phyloP scores from a whole-genome alignment of 2,888 invertebrate genomes.

The Blomia tropicalis region DNA sequence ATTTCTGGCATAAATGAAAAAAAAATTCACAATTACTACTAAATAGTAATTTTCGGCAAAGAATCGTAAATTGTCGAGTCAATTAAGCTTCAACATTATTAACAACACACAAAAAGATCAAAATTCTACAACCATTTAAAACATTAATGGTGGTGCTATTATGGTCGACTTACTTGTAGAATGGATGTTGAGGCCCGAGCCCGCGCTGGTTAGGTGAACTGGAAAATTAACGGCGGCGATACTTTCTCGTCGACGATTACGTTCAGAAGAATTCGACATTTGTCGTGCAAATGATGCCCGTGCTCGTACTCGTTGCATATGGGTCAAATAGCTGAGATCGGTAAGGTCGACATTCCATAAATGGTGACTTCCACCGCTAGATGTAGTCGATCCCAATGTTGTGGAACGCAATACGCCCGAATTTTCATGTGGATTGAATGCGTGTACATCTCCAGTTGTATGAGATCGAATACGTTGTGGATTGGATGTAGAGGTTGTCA shows the following conservation, averaged over 20 bases:
- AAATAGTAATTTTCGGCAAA: too few species aligned
- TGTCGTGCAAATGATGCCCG: constrained; percentile 21
- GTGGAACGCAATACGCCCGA: neutral
- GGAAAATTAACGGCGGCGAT: constrained; percentile 16
- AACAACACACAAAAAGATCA: too few species aligned
- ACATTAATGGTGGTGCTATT: too few species aligned
- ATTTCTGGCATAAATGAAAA: too few species aligned
- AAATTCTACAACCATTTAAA: too few species aligned
- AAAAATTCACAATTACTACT: too few species aligned
- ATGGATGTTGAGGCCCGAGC: constrained; percentile 3
- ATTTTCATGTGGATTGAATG: neutral
- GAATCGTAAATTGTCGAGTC: too few species aligned
- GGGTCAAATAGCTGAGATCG: constrained; percentile 14
- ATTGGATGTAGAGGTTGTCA: neutral
- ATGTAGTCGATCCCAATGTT: neutral
- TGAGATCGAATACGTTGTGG: constrained; percentile 7
- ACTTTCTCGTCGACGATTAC: constrained; percentile 18
- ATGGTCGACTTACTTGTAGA: constrained; percentile 12
- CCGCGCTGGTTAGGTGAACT: constrained; percentile 5
- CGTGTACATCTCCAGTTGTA: neutral
- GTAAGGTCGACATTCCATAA: constrained; percentile 13
- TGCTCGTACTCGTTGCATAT: constrained; percentile 22
- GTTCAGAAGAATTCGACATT: constrained; percentile 10
- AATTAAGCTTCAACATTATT: too few species aligned
- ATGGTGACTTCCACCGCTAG: neutral